A percentile compares a stretch with the other conserved stretches of the same genome.
Evolutionary conservation across 2,888 invertebrate genomes (phyloP).

Genomic region (Vesta saturnalis): DNA sequence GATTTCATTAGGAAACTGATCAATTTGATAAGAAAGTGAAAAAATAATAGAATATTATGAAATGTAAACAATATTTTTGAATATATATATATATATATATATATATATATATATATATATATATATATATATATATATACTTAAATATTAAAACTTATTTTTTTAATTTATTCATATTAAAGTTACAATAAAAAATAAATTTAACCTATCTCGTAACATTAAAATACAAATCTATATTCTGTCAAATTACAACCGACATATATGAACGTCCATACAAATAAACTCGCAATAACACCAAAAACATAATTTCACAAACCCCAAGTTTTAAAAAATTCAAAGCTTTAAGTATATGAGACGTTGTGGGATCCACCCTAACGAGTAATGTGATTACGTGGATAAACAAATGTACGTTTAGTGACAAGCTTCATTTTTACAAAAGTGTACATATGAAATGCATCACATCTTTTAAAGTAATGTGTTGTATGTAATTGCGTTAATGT

Average conservation of each 20-base stretch:
- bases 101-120: too few species aligned
- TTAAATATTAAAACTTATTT: too few species aligned
- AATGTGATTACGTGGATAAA: constrained; percentile 1
- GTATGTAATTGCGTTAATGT: too few species aligned
- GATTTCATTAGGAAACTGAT: too few species aligned
- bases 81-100: too few species aligned
- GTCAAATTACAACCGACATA: constrained; percentile 5
- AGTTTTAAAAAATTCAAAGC: constrained; percentile 6
- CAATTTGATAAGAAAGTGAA: too few species aligned
- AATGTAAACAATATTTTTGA: too few species aligned
- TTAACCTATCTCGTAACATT: background rate
- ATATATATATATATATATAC: too few species aligned
- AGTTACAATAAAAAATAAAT: background rate
- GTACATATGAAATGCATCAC: background rate
- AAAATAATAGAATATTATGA: too few species aligned
- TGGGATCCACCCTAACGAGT: background rate
- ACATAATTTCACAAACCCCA: constrained; percentile 6
- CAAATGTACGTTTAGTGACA: constrained; percentile 1
- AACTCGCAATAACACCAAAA: constrained; percentile 7
- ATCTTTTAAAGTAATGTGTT: too few species aligned
- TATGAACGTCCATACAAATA: background rate
- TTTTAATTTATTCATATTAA: too few species aligned
- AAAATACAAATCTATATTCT: constrained; percentile 9
- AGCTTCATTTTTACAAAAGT: background rate
- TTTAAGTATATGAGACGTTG: constrained; percentile 2